Evolutionary conservation across 2,797 vertebrate species (phyloP), one percentile per base, ranked within the genome.

Genomic region (Labroides dimidiatus): DNA sequence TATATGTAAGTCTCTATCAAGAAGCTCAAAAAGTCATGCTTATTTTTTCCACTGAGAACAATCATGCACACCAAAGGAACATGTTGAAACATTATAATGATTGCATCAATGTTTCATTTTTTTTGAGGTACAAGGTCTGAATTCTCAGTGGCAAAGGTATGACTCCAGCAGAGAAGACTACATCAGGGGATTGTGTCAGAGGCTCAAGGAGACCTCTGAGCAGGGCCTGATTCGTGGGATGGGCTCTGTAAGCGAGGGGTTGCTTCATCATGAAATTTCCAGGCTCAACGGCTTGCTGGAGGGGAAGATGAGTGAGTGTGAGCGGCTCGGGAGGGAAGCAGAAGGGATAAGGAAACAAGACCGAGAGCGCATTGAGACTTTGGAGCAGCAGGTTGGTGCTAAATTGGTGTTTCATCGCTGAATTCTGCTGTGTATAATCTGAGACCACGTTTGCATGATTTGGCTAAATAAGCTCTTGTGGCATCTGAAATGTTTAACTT

Each of bases 131-230:
- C 96, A 98, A 85, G 93, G 92, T 71, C 92, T 99, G 65, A 99
- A 99, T 6, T 91, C 95, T 2, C 96, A 95, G 56, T 99, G 97
- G 97, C 97, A 99, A 89, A 97, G 94, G 66, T 99, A 99, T 0
- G 96, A 98, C 0, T 93, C 94, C 0, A 96, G 97, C 64, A 87
- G 97, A 81, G 97, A 99, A 0, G 96, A 96, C 54, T 97, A 97
- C 0, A 96, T 98, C 84, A 89, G 94, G 78, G 89, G 90, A 2
- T 85, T 98, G 30, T 96, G 95, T 45, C 87, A 93, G 58, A 94
- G 94, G 88, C 90, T 97, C 33, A 95, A 92, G 80, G 87, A 95
- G 80, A 93, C 77, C 72, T 67, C 68, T 0, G 83, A 87, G 3
- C 87, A 57, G 24, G 82, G 73, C 47, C 12, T 77, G 53, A 39